Percentiles rank a stretch among this genome's conserved stretches.
Evolutionary conservation across 2,797 vertebrate genomes (phyloP).

Genomic region (Sebastes goodei): DNA sequence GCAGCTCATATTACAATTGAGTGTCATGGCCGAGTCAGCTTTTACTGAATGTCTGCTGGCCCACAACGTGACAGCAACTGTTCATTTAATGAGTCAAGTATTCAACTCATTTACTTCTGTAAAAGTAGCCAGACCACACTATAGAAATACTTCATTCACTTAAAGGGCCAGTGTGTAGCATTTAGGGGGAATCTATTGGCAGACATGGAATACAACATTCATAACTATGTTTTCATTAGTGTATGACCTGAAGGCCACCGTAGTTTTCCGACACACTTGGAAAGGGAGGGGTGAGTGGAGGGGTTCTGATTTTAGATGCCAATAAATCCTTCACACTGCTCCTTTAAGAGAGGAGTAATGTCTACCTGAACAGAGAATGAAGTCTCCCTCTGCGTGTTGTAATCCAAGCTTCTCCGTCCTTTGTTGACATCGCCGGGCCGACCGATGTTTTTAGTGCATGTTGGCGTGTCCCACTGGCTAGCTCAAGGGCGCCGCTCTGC

Average conservation of each 20-base stretch:
- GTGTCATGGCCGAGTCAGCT: not conserved
- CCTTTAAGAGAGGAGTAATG: not conserved
- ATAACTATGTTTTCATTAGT: no score
- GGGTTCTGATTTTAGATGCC: not conserved
- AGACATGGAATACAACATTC: no score
- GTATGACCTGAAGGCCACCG: no score
- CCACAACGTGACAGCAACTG: not conserved
- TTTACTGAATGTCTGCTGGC: not conserved
- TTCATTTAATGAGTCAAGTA: not conserved
- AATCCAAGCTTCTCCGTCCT: fast-evolving
- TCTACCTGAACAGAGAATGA: not conserved
- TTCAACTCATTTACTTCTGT: not conserved
- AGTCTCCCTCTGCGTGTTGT: not conserved
- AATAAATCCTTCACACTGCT: not conserved
- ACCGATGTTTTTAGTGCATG: not conserved
- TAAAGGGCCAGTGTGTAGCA: not conserved
- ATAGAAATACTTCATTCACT: not conserved
- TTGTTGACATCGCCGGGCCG: not conserved
- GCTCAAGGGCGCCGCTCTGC: not conserved
- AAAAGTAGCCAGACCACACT: not conserved
- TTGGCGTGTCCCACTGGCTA: not conserved
- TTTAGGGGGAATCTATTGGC: no score
- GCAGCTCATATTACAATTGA: not conserved
- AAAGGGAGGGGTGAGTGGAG: no score
- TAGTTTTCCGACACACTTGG: no score